phyloP scores from a whole-genome alignment of 2,888 invertebrate species.

The Meiosimyza decipiens region DNA sequence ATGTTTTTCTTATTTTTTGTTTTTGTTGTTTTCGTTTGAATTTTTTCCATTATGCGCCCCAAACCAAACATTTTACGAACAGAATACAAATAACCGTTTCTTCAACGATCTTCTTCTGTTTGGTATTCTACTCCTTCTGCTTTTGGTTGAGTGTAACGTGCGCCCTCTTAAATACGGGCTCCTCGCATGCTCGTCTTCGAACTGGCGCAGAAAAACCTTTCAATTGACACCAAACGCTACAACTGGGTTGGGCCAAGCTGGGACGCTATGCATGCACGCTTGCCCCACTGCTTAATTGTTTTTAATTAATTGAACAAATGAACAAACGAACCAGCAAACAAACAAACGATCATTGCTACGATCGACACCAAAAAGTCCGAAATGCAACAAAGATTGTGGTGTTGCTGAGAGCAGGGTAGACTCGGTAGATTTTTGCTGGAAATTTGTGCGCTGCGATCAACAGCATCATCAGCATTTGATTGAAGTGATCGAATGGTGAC shows the following conservation, averaged over 20 bases:
- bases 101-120: no score
- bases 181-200: no score
- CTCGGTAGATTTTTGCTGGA: no score
- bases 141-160: neutral
- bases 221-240: conserved; percentile 32
- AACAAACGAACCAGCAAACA: neutral
- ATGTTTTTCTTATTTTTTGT: neutral
- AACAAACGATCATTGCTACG: conserved; percentile 1
- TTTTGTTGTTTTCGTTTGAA: conserved; percentile 5
- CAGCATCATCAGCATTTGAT: no score
- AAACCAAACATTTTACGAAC: no score
- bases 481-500: no score
- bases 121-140: no score
- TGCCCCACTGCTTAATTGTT: conserved; percentile 62
- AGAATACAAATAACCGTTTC: neutral
- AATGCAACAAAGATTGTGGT: no score
- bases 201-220: conserved; percentile 32
- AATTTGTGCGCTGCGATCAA: no score
- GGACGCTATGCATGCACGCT: conserved; percentile 47
- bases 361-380: no score
- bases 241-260: conserved; percentile 22
- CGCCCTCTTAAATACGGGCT: no score
- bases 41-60: neutral
- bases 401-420: no score
- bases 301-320: conserved; percentile 61